Percentiles rank a stretch among this genome's conserved stretches.
These are phyloP conservation scores for Drosophila azteca DNA, from an alignment of 1,140 invertebrate genomes.

Conservation along the genomic window DNA sequence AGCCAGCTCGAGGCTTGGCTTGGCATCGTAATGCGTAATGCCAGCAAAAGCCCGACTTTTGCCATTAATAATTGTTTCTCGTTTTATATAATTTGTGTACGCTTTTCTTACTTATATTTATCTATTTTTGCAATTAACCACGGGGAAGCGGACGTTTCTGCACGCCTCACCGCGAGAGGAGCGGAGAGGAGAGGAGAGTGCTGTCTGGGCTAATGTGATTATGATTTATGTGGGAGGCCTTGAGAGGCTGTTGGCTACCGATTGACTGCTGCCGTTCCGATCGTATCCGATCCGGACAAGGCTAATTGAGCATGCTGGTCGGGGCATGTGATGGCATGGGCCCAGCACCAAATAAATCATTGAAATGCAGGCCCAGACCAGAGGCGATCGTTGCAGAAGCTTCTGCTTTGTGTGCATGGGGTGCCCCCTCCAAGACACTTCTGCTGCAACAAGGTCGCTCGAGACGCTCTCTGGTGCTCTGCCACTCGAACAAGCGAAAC, in stretches of 20 bases:
- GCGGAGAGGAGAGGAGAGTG: background rate
- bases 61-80: constrained; percentile 68
- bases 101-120: constrained; percentile 29
- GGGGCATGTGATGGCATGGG: constrained; percentile 3
- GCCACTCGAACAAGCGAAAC: constrained; percentile 4
- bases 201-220: constrained; percentile 65
- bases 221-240: constrained; percentile 75
- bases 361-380: constrained; percentile 46
- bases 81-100: constrained; percentile 70
- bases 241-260: constrained; percentile 45
- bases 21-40: constrained; percentile 46
- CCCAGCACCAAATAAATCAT: constrained; percentile 54
- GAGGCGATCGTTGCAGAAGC: constrained; percentile 2
- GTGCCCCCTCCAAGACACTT: no score
- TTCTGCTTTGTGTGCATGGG: background rate
- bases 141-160: constrained; percentile 50
- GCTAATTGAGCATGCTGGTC: constrained; percentile 74
- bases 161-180: constrained; percentile 13
- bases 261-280: constrained; percentile 39
- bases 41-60: constrained; percentile 46
- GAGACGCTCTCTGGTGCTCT: constrained; percentile 22
- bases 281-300: constrained; percentile 30
- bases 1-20: constrained; percentile 44
- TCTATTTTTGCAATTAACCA: constrained; percentile 47
- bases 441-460: constrained; percentile 54